A percentile compares a stretch with the other conserved stretches of the same genome.
phyloP scores from a whole-genome alignment of 2,113 vertebrate genomes.

The Phaethon lepturus region DNA sequence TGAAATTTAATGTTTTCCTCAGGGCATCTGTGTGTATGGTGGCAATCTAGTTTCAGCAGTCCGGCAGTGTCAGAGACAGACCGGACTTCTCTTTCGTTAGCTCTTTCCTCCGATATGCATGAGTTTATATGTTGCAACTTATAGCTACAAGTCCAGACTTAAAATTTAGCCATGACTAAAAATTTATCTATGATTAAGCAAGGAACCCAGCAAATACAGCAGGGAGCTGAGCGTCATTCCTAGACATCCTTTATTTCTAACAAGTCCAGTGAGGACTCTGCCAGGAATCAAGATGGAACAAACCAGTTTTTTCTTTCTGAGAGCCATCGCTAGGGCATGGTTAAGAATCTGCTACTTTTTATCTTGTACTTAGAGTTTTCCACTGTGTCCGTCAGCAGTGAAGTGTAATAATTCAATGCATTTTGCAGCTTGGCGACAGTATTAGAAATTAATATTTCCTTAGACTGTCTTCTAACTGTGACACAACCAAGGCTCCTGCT shows the following conservation, averaged over 20 bases:
- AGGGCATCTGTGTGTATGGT: accelerated
- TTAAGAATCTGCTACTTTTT: background rate
- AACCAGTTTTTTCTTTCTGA: background rate
- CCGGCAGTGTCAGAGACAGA: background rate
- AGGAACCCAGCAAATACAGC: background rate
- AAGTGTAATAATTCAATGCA: background rate
- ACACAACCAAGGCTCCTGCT: background rate
- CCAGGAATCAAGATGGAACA: background rate
- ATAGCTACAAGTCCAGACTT: background rate
- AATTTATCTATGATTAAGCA: background rate
- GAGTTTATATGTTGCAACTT: background rate
- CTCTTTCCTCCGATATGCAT: background rate
- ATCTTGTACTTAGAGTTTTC: background rate
- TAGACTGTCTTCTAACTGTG: background rate
- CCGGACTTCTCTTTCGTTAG: background rate
- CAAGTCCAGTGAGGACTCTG: background rate
- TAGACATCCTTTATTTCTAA: background rate
- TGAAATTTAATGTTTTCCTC: background rate
- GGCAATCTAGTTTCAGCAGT: background rate
- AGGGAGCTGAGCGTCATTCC: background rate
- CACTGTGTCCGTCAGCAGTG: background rate
- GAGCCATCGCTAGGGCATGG: background rate
- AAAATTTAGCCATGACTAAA: background rate
- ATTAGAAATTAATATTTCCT: background rate
- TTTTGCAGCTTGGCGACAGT: background rate